Evolutionary conservation across 2,888 invertebrate genomes (phyloP).

Genomic region (Melipona bicolor): DNA sequence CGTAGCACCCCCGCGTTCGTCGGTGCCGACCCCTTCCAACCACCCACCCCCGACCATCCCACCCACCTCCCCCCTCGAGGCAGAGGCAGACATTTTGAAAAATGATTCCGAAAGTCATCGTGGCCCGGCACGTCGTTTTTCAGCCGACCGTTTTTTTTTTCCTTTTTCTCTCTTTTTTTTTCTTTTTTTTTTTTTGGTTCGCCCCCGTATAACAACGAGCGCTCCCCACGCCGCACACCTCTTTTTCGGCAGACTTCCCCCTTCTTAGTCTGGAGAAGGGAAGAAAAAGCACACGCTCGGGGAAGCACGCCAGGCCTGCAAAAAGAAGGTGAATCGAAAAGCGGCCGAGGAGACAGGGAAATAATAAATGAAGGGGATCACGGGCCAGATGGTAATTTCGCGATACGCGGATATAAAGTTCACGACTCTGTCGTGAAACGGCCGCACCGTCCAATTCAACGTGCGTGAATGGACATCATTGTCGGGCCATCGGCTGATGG

Average conservation of each 20-base stretch:
- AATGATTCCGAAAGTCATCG: slow-evolving; percentile 83
- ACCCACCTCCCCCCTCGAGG: slow-evolving; percentile 64
- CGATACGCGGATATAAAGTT: slow-evolving; percentile 35
- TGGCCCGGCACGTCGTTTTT: slow-evolving; percentile 69
- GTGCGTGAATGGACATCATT: background rate
- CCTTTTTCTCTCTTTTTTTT: no score
- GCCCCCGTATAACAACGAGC: background rate
- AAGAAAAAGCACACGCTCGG: slow-evolving; percentile 53
- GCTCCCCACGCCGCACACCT: background rate
- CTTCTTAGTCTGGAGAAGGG: slow-evolving; percentile 48
- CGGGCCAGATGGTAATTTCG: slow-evolving; percentile 20
- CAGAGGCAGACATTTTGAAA: slow-evolving; percentile 84
- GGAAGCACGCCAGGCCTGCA: slow-evolving; percentile 24
- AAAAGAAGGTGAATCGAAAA: slow-evolving; percentile 63
- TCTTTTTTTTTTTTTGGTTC: background rate
- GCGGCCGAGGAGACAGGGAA: slow-evolving; percentile 52
- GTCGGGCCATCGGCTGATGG: background rate
- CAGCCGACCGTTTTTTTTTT: slow-evolving; percentile 50
- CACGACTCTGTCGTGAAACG: background rate
- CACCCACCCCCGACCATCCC: slow-evolving; percentile 72
- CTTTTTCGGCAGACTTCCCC: slow-evolving; percentile 58
- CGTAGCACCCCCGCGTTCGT: slow-evolving; percentile 38
- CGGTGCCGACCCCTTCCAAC: slow-evolving; percentile 73
- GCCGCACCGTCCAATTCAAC: background rate
- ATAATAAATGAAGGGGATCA: slow-evolving; percentile 66